A percentile compares a stretch with the other conserved stretches of the same genome.
Conservation (phyloP, 1,140 invertebrate genomes). For the Sitodiplosis mosellana region DNA sequence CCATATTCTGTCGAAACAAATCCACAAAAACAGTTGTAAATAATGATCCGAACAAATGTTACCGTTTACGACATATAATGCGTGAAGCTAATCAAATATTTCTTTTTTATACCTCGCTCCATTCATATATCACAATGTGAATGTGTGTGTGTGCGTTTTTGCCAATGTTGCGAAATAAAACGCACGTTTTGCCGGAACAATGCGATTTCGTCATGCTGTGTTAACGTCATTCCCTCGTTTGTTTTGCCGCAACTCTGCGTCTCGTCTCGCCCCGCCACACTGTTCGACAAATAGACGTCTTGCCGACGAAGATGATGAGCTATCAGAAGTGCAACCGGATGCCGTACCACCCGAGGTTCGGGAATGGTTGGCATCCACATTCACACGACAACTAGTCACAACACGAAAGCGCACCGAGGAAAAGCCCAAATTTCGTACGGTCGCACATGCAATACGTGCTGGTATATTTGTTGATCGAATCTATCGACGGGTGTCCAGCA, state of each 20-base stretch:
- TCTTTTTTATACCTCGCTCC: no score
- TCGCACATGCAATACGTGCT: conserved; percentile 92
- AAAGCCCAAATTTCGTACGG: conserved; percentile 77
- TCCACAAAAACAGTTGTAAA: no score
- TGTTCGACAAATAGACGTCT: conserved; percentile 32
- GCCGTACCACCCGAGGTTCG: conserved; percentile 87
- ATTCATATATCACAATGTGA: no score
- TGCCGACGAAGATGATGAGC: conserved; percentile 81
- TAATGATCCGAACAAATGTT: no score
- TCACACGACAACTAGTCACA: conserved; percentile 73
- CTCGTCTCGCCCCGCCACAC: background rate
- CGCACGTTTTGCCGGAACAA: no score
- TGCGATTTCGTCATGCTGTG: no score
- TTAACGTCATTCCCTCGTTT: background rate
- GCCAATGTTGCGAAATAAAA: no score
- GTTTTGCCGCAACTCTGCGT: background rate
- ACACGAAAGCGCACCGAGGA: conserved; percentile 53
- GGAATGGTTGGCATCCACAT: conserved; percentile 95
- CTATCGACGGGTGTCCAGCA: conserved; percentile 72
- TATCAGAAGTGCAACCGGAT: conserved; percentile 89
- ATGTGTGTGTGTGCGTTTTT: no score
- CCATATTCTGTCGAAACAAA: no score
- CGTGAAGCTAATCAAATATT: no score
- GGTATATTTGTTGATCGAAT: conserved; percentile 96
- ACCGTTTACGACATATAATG: no score